Base-by-base conservation (phyloP, 1,140 invertebrate genomes). In the Sweltsa coloradensis region DNA sequence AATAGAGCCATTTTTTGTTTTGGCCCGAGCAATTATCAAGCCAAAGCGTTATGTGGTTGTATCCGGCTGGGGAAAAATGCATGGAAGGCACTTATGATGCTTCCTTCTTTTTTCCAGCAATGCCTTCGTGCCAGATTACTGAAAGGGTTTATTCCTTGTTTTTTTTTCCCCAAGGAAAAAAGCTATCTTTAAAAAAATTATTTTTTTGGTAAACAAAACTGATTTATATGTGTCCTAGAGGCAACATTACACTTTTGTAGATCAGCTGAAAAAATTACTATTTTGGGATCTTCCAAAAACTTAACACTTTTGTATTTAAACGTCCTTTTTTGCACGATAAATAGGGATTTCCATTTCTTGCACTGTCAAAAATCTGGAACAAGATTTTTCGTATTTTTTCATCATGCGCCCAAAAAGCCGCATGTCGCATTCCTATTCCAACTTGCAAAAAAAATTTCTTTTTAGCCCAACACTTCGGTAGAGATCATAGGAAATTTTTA, bases 171-270 rank as follows among this genome's bases (percentile, higher is more conserved):
- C 52, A n/a, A 41, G 54, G 54, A 39, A 53, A 52, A n/a, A 58
- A 58, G 2, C 50, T 54, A 41, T 58, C 44, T 45, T 56, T 55
- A 43, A 49, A 56, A 9, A 43, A 26, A 52, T 45, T 18, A 59
- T 29, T 31, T 51, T 40, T 3, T 37, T 37, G 25, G 51, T 47
- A 39, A 58, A 59, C 37, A 59, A 43, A 22, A 13, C 48, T 7
- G 45, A 26, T 51, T 60, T 62, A 29, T 56, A 58, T 9, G 34
- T 44, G 25, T 59, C 57, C 29, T 19, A 54, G 49, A 5, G 59
- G 59, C 19, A 62, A 39, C 54, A 63, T 58, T 19, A 61, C 54
- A 55, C 52, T 63, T 60, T 52, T 63, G 55, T 29, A 61, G 43
- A 51, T 60, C 52, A 22, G 45, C 19, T 26, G 22, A 25, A 26